Evolutionary conservation across 2,113 vertebrate species (phyloP).

Genomic region (Chunga burmeisteri): DNA sequence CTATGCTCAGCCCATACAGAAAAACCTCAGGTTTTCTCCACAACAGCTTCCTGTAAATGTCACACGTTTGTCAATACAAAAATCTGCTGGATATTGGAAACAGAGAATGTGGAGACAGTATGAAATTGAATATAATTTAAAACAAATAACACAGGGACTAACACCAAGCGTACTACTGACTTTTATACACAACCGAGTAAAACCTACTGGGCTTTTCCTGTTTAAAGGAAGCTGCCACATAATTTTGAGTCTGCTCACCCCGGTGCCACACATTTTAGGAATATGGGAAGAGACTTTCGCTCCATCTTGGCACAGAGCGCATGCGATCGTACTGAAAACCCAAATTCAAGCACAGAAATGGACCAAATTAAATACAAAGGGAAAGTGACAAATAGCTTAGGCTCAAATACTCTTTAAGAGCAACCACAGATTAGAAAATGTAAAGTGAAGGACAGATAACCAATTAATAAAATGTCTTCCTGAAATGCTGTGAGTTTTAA

Average conservation of each 20-base stretch:
- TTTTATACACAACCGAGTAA: neutral
- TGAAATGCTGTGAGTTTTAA: neutral
- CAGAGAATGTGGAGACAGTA: neutral
- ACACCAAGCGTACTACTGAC: neutral
- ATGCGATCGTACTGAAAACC: neutral
- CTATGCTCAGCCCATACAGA: neutral
- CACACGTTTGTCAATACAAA: neutral
- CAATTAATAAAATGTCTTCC: neutral
- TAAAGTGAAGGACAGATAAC: neutral
- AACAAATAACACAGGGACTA: neutral
- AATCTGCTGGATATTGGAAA: conserved; percentile 19
- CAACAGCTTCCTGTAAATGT: conserved; percentile 3
- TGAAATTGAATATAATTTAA: neutral
- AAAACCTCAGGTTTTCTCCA: conserved; percentile 6
- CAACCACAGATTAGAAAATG: neutral
- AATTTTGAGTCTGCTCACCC: neutral
- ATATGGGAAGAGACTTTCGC: neutral
- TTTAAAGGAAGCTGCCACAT: neutral
- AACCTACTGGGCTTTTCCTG: neutral
- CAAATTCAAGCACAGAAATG: neutral
- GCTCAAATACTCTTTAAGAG: neutral
- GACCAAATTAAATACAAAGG: neutral
- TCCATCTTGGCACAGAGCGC: neutral
- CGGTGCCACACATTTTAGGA: neutral
- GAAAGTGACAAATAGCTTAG: neutral